Conservation (phyloP, 2,888 invertebrate species). For the Sclerodermus sp. region DNA sequence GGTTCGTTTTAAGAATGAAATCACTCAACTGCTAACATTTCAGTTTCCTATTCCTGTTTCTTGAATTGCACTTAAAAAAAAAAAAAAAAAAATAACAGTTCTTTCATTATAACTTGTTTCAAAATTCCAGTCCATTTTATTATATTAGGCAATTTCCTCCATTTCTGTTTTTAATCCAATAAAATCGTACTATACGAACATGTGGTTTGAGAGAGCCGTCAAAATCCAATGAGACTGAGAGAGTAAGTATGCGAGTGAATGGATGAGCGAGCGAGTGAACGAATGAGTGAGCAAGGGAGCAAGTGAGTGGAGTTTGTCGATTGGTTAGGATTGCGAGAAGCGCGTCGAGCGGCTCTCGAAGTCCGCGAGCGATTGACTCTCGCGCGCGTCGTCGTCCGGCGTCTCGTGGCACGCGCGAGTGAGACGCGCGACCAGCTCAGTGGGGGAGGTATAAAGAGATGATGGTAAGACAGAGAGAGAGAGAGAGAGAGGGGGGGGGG, state of each 20-base stretch:
- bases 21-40: too few relatives aligned
- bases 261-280: neutral
- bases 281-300: neutral
- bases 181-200: too few relatives aligned
- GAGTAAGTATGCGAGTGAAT: neutral
- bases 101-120: too few relatives aligned
- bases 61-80: too few relatives aligned
- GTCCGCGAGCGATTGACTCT: constrained; percentile 56
- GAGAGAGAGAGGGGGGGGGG: constrained; percentile 39
- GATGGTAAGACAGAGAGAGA: constrained; percentile 24
- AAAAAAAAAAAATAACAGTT: too few relatives aligned
- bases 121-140: too few relatives aligned
- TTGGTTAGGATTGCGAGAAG: constrained; percentile 6
- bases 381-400: constrained; percentile 40
- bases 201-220: neutral
- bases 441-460: constrained; percentile 26
- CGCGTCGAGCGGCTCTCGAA: constrained; percentile 33
- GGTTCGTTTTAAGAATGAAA: too few relatives aligned
- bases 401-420: constrained; percentile 51
- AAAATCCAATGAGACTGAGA: neutral
- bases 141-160: too few relatives aligned
- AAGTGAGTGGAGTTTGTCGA: too few relatives aligned
- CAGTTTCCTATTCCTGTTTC: too few relatives aligned
- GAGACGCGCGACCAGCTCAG: constrained; percentile 37
- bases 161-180: too few relatives aligned